phyloP scores from a whole-genome alignment of 2,797 vertebrate genomes.

The Percopsis omiscomaycus region DNA sequence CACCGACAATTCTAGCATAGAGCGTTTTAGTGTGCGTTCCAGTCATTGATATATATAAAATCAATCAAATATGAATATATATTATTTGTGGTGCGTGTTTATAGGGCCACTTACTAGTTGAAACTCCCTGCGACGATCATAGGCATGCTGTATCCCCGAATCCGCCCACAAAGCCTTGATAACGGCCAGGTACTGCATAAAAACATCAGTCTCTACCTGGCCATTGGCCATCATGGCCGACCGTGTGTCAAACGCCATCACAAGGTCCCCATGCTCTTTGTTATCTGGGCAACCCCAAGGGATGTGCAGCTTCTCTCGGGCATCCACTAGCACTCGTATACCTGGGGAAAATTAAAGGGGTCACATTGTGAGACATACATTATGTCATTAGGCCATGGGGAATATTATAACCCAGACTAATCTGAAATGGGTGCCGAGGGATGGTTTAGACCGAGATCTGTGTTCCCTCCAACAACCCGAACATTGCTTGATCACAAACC shows the following conservation, averaged over 20 bases:
- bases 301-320: slow-evolving; percentile 96
- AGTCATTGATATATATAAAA: no score
- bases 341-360: slow-evolving; percentile 72
- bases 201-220: slow-evolving; percentile 85
- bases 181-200: slow-evolving; percentile 84
- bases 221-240: slow-evolving; percentile 82
- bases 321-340: slow-evolving; percentile 93
- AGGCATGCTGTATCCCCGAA: slow-evolving; percentile 91
- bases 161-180: slow-evolving; percentile 89
- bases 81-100: neutral
- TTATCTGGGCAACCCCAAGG: slow-evolving; percentile 91
- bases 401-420: no score
- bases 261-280: slow-evolving; percentile 82
- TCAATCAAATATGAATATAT: no score
- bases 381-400: neutral
- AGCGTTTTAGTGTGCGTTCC: no score
- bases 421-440: no score
- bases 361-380: neutral
- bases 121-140: slow-evolving; percentile 94
- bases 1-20: no score
- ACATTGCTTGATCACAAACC: neutral
- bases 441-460: neutral
- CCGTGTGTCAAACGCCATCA: slow-evolving; percentile 95
- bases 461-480: neutral
- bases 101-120: slow-evolving; percentile 85